Evolutionary conservation across 2,797 vertebrate species (phyloP).

Genomic region (Coregonus ussuriensis): DNA sequence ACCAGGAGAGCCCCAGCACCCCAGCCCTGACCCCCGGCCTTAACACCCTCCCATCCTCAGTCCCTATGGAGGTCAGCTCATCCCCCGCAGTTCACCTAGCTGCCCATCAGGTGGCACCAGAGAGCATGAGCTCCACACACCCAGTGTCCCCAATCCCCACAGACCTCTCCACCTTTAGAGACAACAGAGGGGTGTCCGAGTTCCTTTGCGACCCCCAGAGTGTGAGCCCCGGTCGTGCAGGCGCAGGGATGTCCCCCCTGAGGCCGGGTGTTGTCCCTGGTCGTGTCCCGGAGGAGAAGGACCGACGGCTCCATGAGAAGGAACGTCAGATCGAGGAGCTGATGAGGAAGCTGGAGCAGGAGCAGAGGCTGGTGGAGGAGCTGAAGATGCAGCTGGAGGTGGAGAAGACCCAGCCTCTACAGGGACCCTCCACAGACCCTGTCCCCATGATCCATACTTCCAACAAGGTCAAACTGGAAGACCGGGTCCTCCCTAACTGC

Average conservation of each 20-base stretch:
- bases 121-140: constrained; percentile 75
- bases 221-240: constrained; percentile 66
- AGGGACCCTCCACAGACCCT: neutral
- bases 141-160: constrained; percentile 83
- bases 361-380: constrained; percentile 92
- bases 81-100: constrained; percentile 58
- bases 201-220: constrained; percentile 77
- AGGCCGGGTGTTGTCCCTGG: constrained; percentile 51
- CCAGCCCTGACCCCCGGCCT: constrained; percentile 56
- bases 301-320: constrained; percentile 92
- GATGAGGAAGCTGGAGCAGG: constrained; percentile 92
- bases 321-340: constrained; percentile 95
- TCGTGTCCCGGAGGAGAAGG: constrained; percentile 79
- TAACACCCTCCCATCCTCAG: constrained; percentile 61
- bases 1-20: constrained; percentile 76
- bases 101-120: constrained; percentile 51
- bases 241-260: neutral
- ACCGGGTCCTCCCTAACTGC: constrained; percentile 54
- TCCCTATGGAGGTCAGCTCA: constrained; percentile 71
- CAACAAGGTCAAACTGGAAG: constrained; percentile 60
- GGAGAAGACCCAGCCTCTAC: constrained; percentile 76
- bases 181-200: constrained; percentile 73
- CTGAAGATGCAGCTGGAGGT: constrained; percentile 96
- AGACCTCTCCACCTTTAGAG: constrained; percentile 77
- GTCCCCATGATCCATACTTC: constrained; percentile 42